phyloP scores from a whole-genome alignment of 2,888 invertebrate species.

The Invenusta paracnida region DNA sequence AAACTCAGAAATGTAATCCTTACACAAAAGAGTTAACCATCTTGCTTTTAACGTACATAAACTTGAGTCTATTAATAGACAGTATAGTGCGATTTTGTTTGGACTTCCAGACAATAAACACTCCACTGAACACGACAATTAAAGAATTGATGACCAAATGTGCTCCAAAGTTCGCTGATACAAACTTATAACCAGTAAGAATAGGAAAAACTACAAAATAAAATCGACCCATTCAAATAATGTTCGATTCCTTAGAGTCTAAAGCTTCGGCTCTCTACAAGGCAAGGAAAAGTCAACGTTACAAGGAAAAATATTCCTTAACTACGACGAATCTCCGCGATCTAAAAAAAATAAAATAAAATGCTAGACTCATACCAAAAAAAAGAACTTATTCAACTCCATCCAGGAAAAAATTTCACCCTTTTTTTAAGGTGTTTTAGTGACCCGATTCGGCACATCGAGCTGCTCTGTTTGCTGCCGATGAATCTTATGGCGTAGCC shows the following conservation, averaged over 20 bases:
- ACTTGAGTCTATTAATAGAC: not conserved
- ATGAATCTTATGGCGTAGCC: too few species aligned
- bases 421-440: too few species aligned
- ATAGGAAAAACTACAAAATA: not conserved
- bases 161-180: not conserved
- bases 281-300: not conserved
- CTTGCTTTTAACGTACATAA: not conserved
- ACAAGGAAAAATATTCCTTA: not conserved
- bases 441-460: too few species aligned
- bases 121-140: not conserved
- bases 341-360: not conserved
- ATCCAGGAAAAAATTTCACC: not conserved
- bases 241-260: not conserved
- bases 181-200: not conserved
- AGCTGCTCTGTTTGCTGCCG: too few species aligned
- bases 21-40: too few species aligned
- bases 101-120: not conserved
- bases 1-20: not conserved
- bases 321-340: not conserved
- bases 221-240: not conserved
- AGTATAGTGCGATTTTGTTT: not conserved
- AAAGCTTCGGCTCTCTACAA: not conserved
- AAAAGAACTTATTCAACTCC: not conserved
- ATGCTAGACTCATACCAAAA: not conserved
- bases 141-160: not conserved